Evolutionary conservation across 1,140 invertebrate genomes (phyloP).

Genomic region (Zophobas morio): DNA sequence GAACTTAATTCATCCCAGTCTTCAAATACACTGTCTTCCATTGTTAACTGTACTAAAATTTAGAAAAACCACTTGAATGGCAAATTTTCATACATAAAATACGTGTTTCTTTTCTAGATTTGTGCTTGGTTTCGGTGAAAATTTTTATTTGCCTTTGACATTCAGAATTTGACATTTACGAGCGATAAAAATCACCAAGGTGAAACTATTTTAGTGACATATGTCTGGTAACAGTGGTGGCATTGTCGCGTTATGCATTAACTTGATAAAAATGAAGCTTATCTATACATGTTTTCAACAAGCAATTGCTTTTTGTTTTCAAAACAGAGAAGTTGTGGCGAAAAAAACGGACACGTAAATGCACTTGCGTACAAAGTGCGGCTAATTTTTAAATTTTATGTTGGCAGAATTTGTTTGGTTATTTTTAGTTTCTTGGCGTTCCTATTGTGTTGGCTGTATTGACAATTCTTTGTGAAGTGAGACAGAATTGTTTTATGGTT

Average conservation of each 20-base stretch:
- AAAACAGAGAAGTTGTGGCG: no score
- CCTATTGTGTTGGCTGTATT: background rate
- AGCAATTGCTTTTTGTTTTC: no score
- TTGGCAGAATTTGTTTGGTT: conserved; percentile 5
- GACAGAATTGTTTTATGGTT: conserved; percentile 31
- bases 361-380: no score
- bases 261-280: no score
- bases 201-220: background rate
- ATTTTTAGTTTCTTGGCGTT: background rate
- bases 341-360: no score
- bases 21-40: conserved; percentile 66
- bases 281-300: no score
- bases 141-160: conserved; percentile 9
- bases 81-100: conserved; percentile 32
- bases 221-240: no score
- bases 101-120: background rate
- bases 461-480: conserved; percentile 38
- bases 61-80: background rate
- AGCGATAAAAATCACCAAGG: background rate
- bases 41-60: conserved; percentile 24
- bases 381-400: background rate
- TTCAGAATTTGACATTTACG: background rate
- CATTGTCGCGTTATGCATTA: no score
- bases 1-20: conserved; percentile 85
- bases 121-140: background rate